Evolutionary conservation across 2,113 vertebrate species (phyloP).

Genomic region (Paradoxurus hermaphroditus): DNA sequence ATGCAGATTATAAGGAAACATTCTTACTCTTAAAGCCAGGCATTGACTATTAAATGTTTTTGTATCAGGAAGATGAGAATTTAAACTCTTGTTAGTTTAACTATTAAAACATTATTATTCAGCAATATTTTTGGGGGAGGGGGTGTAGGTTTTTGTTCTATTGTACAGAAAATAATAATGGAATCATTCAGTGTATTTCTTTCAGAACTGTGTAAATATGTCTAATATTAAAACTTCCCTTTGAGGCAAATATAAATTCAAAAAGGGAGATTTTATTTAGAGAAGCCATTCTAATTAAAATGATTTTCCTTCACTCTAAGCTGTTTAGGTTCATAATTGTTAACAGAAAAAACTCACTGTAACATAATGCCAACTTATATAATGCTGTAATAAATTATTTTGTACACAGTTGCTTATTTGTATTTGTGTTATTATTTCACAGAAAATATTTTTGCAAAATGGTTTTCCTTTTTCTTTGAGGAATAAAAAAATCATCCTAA

Average conservation of each 20-base stretch:
- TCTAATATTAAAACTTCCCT: conserved; percentile 78
- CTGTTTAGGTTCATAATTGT: conserved; percentile 78
- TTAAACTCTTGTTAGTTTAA: conserved; percentile 62
- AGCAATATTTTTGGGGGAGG: conserved; percentile 44
- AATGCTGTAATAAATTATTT: conserved; percentile 90
- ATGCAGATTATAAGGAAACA: conserved; percentile 53
- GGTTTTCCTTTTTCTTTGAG: neutral
- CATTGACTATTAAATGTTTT: conserved; percentile 68
- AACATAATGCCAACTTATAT: conserved; percentile 83
- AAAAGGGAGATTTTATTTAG: conserved; percentile 81
- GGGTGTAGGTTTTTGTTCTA: conserved; percentile 72
- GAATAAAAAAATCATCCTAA: neutral
- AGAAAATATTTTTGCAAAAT: conserved; percentile 1
- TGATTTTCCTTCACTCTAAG: conserved; percentile 75
- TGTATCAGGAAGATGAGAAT: conserved; percentile 63
- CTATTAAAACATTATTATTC: conserved; percentile 74
- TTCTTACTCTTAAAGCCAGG: conserved; percentile 67
- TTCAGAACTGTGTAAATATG: conserved; percentile 82
- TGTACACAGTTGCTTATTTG: conserved; percentile 79
- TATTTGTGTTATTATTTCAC: conserved; percentile 42
- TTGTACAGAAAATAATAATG: conserved; percentile 79
- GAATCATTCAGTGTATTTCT: conserved; percentile 69
- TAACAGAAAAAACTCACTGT: conserved; percentile 79
- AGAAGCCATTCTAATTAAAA: conserved; percentile 78
- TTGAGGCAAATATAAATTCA: conserved; percentile 76